These are phyloP conservation scores for Entomyzon cyanotis DNA, from an alignment of 2,113 vertebrate genomes.

Conservation along the genomic window DNA sequence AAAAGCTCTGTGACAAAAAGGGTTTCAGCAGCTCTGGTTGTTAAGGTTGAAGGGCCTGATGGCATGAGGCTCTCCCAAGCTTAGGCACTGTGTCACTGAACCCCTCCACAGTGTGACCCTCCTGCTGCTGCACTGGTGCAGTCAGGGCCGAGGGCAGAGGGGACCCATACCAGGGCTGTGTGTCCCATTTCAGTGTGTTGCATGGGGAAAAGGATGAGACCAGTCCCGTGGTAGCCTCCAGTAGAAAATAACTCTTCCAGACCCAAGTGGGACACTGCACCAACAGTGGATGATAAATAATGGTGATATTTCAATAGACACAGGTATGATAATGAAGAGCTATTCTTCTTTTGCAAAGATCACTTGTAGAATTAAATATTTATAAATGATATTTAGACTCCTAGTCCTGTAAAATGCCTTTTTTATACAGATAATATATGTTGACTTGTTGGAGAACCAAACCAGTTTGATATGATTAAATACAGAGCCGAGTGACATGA, in stretches of 20 bases:
- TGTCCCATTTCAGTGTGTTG: not conserved
- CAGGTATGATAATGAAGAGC: conserved; percentile 72
- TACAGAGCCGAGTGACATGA: conserved; percentile 42
- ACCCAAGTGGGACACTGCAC: conserved; percentile 12
- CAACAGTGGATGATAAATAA: conserved; percentile 69
- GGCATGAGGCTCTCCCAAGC: not conserved
- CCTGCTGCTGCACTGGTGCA: rapidly evolving
- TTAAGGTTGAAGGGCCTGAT: not conserved
- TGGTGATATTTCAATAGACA: conserved; percentile 70
- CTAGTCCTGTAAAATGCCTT: conserved; percentile 57
- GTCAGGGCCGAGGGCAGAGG: rapidly evolving
- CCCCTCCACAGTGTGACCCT: not conserved
- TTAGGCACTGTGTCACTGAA: not conserved
- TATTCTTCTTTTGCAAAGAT: conserved; percentile 70
- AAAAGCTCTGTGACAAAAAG: not conserved
- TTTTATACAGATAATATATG: conserved; percentile 71
- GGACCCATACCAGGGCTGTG: not conserved
- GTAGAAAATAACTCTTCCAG: conserved; percentile 32
- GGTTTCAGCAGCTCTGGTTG: not conserved
- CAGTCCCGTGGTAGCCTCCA: not conserved
- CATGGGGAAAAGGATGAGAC: not conserved
- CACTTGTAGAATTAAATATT: conserved; percentile 74
- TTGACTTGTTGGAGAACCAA: conserved; percentile 71
- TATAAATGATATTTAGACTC: conserved; percentile 76
- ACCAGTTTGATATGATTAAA: conserved; percentile 68